phyloP scores from a whole-genome alignment of 2,113 vertebrate genomes.

The Trichechus manatus region DNA sequence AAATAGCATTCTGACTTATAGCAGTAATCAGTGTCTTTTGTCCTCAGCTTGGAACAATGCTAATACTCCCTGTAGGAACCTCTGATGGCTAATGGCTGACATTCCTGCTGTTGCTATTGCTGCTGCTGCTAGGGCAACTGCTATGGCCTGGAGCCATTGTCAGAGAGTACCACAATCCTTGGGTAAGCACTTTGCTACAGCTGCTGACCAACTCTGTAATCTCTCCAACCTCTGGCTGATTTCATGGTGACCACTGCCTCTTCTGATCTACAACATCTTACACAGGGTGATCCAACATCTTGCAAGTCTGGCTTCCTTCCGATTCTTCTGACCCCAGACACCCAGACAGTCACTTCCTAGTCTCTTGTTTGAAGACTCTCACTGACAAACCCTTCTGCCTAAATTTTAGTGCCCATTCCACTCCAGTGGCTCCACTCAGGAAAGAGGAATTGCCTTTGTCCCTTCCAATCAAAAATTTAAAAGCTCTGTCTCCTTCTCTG shows the following conservation, averaged over 20 bases:
- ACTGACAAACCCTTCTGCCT: background rate
- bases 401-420: conserved; percentile 54
- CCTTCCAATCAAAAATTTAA: conserved; percentile 62
- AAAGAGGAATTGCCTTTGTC: conserved; percentile 63
- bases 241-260: background rate
- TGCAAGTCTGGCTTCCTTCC: conserved; percentile 18
- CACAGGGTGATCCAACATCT: background rate
- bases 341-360: background rate
- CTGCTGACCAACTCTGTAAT: background rate
- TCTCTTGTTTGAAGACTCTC: conserved; percentile 20
- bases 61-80: background rate
- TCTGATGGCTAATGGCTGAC: background rate
- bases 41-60: background rate
- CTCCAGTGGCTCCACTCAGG: background rate
- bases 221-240: background rate
- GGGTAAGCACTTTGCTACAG: background rate
- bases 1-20: conserved; percentile 32
- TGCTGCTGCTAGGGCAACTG: background rate
- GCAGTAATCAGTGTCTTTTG: background rate
- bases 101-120: background rate
- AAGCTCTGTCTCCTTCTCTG: conserved; percentile 61
- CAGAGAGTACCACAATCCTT: background rate
- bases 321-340: background rate
- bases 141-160: background rate
- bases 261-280: conserved; percentile 9